Base-by-base conservation (phyloP, 2,888 invertebrate species). In the Idaea biselata region DNA sequence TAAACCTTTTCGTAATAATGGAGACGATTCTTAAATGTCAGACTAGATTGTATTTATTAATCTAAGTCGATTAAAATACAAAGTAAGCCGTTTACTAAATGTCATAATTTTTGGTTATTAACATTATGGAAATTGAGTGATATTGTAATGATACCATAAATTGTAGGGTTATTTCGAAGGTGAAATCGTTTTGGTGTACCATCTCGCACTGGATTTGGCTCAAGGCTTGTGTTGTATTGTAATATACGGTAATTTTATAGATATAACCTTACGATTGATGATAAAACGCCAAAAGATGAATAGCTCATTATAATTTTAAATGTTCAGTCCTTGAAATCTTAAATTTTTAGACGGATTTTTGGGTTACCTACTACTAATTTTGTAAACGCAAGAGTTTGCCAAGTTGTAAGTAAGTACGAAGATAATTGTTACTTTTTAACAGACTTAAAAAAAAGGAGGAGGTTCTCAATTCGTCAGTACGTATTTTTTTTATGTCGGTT, bases 301-400 rank as follows among this genome's bases (percentile, higher is more conserved):
- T 68, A 70, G 63, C 74, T 79, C 72, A 82, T 82, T 81, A 79
- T 74, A 77, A 76, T 77, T 79, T 73, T 72, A 72, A 78, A 76
- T 70, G 68, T 44, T 54, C 55, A 66, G 77, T 79, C 79, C 80
- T 83, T 82, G 83, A 75, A 76, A 81, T 79, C 68, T 63, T 71
- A 76, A 79, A 76, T 78, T 73, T 32, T 32, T 32, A 32, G 11
- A 32, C 1, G 32, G 4, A 32, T 32, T 32, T 32, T 32, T 8
- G 32, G n/a, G n/a, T n/a, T n/a, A n/a, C n/a, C n/a, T n/a, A n/a
- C n/a, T n/a, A n/a, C n/a, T n/a, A n/a, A n/a, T n/a, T n/a, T 25
- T 25, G 25, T 25, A 25, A 25, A 3, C 25, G 25, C 1, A 25
- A 25, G 5, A 25, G 25, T 25, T 25, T 25, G 25, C 5, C 25